Base-by-base conservation (phyloP, 2,797 vertebrate species). In the Fratercula arctica region DNA sequence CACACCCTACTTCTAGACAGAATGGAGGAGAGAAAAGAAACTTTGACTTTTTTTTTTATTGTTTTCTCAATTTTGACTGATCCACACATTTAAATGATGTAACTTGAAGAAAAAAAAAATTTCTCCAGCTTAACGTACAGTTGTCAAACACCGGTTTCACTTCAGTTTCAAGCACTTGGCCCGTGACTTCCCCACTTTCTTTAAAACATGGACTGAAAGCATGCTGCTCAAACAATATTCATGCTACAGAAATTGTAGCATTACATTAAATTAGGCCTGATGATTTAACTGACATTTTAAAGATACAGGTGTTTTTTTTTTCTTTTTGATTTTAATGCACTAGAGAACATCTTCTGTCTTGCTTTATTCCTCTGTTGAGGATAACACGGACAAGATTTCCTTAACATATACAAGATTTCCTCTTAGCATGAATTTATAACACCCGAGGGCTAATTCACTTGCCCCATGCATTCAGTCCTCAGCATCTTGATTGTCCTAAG, bases 151-250 rank as follows among this genome's bases (percentile, higher is more conserved):
- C 9, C 2, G 3, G 64, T 80, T 95, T 91, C 68, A 70, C 68
- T 83, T 82, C 86, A 75, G 73, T 66, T 70, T 39, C 60, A 45
- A 85, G 35, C 82, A 53, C 45, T 83, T 45, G 53, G n/a, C n/a
- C 72, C 45, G n/a, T 12, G 31, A 86, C n/a, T 89, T 87, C 91
- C 60, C 57, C 56, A n/a, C 78, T 60, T 43, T 35, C 59, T 59
- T 16, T 61, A 72, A 51, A 86, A 84, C 10, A 28, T 1, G 8
- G 61, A 61, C 37, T 37, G 39, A 81, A 95, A 5, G 6, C 4
- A 1, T 4, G 2, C 37, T 78, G 66, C n/a, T 72, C 9, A 0
- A 72, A 26, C 8, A 60, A 60, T 2, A 16, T 0, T 1, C 17
- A 12, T 1, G 18, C 33, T 48, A 20, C 7, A 29, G 14, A 37